Evolutionary conservation across 2,797 vertebrate genomes (phyloP).

Genomic region (Siniperca obscura): DNA sequence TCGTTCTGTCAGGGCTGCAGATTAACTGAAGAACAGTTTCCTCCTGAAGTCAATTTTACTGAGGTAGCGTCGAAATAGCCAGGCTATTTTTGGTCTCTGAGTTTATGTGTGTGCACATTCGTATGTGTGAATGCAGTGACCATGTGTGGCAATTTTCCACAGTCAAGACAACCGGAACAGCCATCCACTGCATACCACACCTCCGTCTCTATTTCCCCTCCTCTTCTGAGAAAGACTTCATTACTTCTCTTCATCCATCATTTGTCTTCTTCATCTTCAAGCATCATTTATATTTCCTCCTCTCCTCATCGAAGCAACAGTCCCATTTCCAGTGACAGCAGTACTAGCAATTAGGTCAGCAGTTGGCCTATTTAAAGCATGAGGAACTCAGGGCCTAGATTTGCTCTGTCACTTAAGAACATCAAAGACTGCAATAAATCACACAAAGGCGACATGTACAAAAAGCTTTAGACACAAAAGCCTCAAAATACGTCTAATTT

Average conservation of each 20-base stretch:
- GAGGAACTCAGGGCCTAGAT: constrained; percentile 59
- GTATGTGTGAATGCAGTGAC: constrained; percentile 28
- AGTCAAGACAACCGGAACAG: constrained; percentile 28
- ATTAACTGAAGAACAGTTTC: constrained; percentile 55
- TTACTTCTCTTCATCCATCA: constrained; percentile 39
- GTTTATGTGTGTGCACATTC: constrained; percentile 22
- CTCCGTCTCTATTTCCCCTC: constrained; percentile 27
- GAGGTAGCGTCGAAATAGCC: constrained; percentile 40
- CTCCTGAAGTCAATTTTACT: constrained; percentile 51
- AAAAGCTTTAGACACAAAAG: constrained; percentile 21
- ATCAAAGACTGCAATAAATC: constrained; percentile 57
- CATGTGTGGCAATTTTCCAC: constrained; percentile 33
- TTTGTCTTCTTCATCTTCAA: constrained; percentile 39
- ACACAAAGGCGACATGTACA: constrained; percentile 6
- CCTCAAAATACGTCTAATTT: constrained; percentile 4
- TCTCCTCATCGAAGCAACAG: constrained; percentile 40
- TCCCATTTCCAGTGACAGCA: constrained; percentile 73
- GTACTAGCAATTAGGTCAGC: constrained; percentile 80
- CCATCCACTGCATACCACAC: constrained; percentile 31
- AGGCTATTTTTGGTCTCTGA: constrained; percentile 61
- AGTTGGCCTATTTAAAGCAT: constrained; percentile 78
- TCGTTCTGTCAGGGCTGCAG: constrained; percentile 40
- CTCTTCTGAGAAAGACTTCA: constrained; percentile 30
- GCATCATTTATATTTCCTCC: constrained; percentile 31
- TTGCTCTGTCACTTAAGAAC: constrained; percentile 61